Conservation (phyloP, 1,140 invertebrate species). For the Drosophila virilis region DNA sequence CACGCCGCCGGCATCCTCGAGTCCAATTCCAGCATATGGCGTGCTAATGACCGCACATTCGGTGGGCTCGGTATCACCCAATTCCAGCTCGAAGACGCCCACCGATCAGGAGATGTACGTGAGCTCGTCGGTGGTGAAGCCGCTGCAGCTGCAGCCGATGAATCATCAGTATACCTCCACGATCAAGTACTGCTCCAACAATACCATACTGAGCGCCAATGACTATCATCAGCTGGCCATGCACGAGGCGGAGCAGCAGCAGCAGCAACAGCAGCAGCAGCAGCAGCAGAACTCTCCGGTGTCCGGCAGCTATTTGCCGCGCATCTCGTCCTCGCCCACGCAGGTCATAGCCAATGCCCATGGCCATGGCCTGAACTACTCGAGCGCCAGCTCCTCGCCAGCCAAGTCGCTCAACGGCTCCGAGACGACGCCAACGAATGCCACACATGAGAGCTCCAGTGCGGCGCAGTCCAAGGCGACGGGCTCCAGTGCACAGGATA, state of each 20-base stretch:
- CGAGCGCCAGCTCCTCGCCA: constrained; percentile 66
- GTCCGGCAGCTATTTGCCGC: constrained; percentile 40
- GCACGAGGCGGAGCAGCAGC: constrained; percentile 56
- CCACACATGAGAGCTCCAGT: constrained; percentile 39
- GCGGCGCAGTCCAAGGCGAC: constrained; percentile 27
- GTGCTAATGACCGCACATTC: constrained; percentile 60
- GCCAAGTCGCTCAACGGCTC: constrained; percentile 63
- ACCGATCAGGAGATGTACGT: constrained; percentile 74
- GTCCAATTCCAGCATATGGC: constrained; percentile 67
- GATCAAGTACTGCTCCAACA: constrained; percentile 82
- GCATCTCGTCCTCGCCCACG: constrained; percentile 54
- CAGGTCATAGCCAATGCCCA: constrained; percentile 60
- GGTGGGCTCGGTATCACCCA: constrained; percentile 65
- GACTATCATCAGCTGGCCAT: constrained; percentile 62
- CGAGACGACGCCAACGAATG: constrained; percentile 34
- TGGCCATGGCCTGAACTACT: constrained; percentile 61
- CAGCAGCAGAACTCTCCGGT: constrained; percentile 54
- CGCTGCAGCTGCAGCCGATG: constrained; percentile 64
- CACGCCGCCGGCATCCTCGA: constrained; percentile 75
- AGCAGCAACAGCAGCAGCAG: constrained; percentile 26
- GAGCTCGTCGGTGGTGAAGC: constrained; percentile 51
- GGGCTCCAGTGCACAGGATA: constrained; percentile 25
- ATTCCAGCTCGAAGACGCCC: constrained; percentile 66
- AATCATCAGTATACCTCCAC: constrained; percentile 79
- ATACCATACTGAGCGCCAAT: constrained; percentile 69